Percentiles rank a stretch among this genome's conserved stretches.
Evolutionary conservation across 2,797 vertebrate genomes (phyloP).

Genomic region (Echiichthys vipera): DNA sequence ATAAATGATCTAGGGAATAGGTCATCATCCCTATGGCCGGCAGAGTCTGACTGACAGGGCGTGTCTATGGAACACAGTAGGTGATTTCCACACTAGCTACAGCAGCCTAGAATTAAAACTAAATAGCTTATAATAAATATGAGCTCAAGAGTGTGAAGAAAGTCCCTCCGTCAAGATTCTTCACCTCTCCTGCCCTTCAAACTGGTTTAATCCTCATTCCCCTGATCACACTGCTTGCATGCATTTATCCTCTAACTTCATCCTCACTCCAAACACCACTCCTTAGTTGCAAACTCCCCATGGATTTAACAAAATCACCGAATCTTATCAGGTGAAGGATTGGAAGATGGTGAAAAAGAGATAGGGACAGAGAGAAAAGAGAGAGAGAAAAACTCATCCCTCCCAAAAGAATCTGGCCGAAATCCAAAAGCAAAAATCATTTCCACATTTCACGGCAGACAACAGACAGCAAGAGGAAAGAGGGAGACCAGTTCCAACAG

Average conservation of each 20-base stretch:
- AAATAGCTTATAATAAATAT: slow-evolving; percentile 54
- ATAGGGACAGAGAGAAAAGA: slow-evolving; percentile 44
- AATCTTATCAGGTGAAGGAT: slow-evolving; percentile 60
- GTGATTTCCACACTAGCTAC: slow-evolving; percentile 68
- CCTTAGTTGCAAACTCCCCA: slow-evolving; percentile 53
- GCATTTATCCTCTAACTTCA: slow-evolving; percentile 47
- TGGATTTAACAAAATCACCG: slow-evolving; percentile 48
- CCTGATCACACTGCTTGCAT: slow-evolving; percentile 51
- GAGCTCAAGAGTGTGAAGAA: slow-evolving; percentile 54
- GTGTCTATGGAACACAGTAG: slow-evolving; percentile 56
- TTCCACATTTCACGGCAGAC: slow-evolving; percentile 88
- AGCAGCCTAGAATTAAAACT: slow-evolving; percentile 47
- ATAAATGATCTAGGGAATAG: slow-evolving; percentile 39
- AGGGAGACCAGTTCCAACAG: slow-evolving; percentile 77
- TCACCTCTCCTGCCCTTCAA: slow-evolving; percentile 48
- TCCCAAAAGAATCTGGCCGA: slow-evolving; percentile 82
- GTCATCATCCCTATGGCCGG: slow-evolving; percentile 27
- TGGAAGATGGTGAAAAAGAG: slow-evolving; percentile 60
- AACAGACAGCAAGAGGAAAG: slow-evolving; percentile 85
- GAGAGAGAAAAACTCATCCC: slow-evolving; percentile 61
- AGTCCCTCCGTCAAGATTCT: slow-evolving; percentile 56
- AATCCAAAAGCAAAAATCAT: slow-evolving; percentile 88
- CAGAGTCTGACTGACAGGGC: slow-evolving; percentile 44
- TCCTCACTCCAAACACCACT: slow-evolving; percentile 54
- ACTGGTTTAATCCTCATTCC: slow-evolving; percentile 48